Conservation (phyloP, 2,888 invertebrate genomes). For the Subacronicta megacephala region DNA sequence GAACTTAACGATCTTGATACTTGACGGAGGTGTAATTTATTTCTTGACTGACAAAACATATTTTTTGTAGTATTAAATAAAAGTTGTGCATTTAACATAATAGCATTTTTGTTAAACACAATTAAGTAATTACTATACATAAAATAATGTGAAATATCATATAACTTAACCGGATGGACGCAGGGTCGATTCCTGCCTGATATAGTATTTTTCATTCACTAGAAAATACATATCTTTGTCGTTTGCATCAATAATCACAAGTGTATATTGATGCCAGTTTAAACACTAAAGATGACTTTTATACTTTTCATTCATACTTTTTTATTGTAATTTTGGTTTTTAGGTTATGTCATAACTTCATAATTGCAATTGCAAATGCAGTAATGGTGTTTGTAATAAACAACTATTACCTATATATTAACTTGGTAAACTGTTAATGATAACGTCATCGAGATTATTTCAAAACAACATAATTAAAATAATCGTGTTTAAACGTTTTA, state of each 20-base stretch:
- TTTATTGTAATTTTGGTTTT: not conserved
- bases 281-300: not conserved
- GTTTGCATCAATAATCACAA: no score
- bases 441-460: not conserved
- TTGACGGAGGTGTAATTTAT: constrained; percentile 41
- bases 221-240: no score
- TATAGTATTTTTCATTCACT: no score
- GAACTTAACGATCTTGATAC: constrained; percentile 70
- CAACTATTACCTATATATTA: not conserved
- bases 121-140: no score
- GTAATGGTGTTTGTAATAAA: not conserved
- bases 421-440: not conserved
- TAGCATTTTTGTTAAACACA: no score
- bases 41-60: no score
- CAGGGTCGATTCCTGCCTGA: no score
- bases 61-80: no score
- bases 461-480: constrained; percentile 2
- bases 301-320: not conserved
- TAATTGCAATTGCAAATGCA: not conserved
- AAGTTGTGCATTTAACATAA: no score
- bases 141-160: no score
- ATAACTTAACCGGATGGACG: no score
- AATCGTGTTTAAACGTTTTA: constrained; percentile 19
- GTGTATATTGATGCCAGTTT: no score
- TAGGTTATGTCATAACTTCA: not conserved